A percentile compares a stretch with the other conserved stretches of the same genome.
phyloP scores from a whole-genome alignment of 2,888 invertebrate species.

The Sarcophaga variegata region DNA sequence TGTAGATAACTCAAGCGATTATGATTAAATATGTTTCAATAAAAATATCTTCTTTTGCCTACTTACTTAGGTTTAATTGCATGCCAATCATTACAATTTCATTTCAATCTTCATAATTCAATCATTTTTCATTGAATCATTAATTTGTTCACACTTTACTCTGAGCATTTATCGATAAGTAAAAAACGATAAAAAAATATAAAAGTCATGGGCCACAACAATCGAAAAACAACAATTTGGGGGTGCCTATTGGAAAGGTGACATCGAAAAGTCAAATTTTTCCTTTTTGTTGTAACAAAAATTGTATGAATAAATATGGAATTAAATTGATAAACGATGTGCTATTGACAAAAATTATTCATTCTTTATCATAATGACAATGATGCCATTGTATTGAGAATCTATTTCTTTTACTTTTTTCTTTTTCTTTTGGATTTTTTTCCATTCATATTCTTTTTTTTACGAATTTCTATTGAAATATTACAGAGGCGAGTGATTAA shows the following conservation, averaged over 20 bases:
- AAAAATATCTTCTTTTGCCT: no score
- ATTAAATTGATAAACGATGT: slow-evolving; percentile 52
- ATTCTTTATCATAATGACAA: background rate
- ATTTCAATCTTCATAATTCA: slow-evolving; percentile 34
- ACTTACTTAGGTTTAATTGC: no score
- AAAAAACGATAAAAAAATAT: no score
- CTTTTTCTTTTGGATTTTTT: background rate
- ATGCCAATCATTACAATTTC: slow-evolving; percentile 16
- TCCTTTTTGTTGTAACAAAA: background rate
- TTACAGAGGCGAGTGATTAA: no score
- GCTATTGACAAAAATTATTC: slow-evolving; percentile 50
- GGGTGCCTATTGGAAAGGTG: background rate
- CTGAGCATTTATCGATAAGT: background rate
- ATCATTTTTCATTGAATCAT: slow-evolving; percentile 38
- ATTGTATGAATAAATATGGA: background rate
- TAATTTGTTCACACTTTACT: slow-evolving; percentile 30
- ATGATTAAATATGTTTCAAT: no score
- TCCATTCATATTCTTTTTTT: no score
- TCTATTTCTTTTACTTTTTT: background rate
- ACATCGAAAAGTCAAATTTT: background rate
- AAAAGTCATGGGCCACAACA: background rate
- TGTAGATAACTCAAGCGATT: background rate
- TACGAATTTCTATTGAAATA: no score
- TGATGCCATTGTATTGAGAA: background rate
- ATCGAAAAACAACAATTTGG: background rate